Evolutionary conservation across 30 jellyfish, hydroid and myxozoan species (phyloP).

Genomic region (Pseudorhiza aurosa): DNA sequence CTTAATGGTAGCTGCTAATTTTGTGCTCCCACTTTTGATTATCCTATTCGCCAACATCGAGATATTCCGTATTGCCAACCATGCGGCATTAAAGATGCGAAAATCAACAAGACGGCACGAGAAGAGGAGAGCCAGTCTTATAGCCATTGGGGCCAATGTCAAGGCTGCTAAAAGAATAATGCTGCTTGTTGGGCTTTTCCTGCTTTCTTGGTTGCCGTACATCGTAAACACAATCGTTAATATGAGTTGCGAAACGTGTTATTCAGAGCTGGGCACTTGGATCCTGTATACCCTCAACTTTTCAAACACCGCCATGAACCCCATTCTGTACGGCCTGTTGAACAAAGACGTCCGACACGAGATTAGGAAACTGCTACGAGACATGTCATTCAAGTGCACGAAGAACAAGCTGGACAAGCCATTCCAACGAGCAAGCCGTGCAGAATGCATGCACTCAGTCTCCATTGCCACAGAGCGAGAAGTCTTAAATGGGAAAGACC

Average conservation of each 20-base stretch:
- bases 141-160: conserved; percentile 75
- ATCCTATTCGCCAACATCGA: conserved; percentile 69
- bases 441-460: conserved; percentile 24
- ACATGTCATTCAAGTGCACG: conserved; percentile 31
- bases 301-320: conserved; percentile 77
- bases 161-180: conserved; percentile 85
- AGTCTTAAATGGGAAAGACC: conserved; percentile 12
- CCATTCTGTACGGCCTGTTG: conserved; percentile 84
- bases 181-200: conserved; percentile 82
- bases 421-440: conserved; percentile 29
- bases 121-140: conserved; percentile 64
- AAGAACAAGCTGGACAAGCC: conserved; percentile 54
- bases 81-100: conserved; percentile 63
- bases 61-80: conserved; percentile 77
- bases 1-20: conserved; percentile 78
- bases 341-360: conserved; percentile 76
- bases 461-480: conserved; percentile 37
- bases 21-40: conserved; percentile 58
- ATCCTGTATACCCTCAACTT: conserved; percentile 67
- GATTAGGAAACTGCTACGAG: conserved; percentile 32
- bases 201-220: conserved; percentile 75
- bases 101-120: conserved; percentile 34
- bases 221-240: conserved; percentile 61
- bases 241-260: conserved; percentile 59
- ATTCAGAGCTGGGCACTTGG: conserved; percentile 64